These are phyloP conservation scores for Dryomyza anilis DNA, from an alignment of 2,888 invertebrate species.

Conservation along the genomic window DNA sequence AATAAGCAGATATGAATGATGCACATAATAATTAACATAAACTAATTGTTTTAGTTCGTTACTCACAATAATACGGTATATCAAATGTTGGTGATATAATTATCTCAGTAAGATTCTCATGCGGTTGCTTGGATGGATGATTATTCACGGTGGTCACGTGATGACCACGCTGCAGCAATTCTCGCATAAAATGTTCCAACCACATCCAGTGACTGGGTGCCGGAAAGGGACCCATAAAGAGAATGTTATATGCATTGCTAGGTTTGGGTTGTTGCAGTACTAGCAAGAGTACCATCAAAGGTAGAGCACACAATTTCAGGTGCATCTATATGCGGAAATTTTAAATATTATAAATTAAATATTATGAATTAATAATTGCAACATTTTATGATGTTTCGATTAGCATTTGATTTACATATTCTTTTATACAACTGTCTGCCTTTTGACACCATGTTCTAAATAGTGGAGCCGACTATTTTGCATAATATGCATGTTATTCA, in stretches of 20 bases:
- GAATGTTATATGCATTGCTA: conserved; percentile 45
- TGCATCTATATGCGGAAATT: conserved; percentile 36
- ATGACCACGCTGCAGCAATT: conserved; percentile 59
- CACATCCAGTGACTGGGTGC: conserved; percentile 61
- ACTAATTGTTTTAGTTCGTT: no score
- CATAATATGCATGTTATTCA: no score
- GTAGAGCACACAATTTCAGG: conserved; percentile 37
- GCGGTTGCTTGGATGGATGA: conserved; percentile 54
- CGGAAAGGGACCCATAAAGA: conserved; percentile 60
- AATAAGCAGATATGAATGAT: no score
- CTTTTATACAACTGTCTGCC: no score
- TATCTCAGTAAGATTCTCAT: conserved; percentile 61
- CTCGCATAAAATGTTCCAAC: conserved; percentile 57
- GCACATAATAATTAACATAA: no score
- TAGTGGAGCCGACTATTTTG: no score
- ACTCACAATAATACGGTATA: conserved; percentile 56
- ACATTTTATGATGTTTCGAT: conserved; percentile 20
- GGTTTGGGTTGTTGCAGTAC: conserved; percentile 20
- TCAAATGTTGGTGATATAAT: conserved; percentile 56
- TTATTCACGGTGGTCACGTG: conserved; percentile 59
- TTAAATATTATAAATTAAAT: not conserved
- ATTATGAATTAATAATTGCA: not conserved
- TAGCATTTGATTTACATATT: no score
- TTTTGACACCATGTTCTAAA: no score
- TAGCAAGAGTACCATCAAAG: conserved; percentile 29